These are phyloP conservation scores for Brachypteracias leptosomus DNA, from an alignment of 2,113 vertebrate genomes.

Conservation along the genomic window DNA sequence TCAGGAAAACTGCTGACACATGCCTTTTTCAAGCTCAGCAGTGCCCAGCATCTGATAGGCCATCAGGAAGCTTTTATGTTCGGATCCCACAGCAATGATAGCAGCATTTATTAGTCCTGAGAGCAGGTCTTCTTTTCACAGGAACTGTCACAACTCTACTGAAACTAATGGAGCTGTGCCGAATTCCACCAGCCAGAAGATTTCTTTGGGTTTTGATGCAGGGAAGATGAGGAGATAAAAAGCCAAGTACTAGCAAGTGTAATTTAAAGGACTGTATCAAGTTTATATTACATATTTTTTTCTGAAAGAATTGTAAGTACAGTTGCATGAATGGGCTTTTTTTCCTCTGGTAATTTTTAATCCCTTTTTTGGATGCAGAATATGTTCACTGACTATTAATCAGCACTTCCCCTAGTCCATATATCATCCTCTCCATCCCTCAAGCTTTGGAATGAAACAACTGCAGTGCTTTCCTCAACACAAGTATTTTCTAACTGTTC, in stretches of 20 bases:
- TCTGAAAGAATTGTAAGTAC: not conserved
- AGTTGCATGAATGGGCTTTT: not conserved
- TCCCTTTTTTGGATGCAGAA: not conserved
- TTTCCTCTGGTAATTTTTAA: not conserved
- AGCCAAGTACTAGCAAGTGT: not conserved
- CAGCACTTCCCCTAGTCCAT: rapidly evolving
- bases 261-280: not conserved
- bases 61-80: not conserved
- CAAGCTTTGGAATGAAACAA: not conserved
- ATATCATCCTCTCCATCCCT: not conserved
- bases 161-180: not conserved
- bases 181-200: not conserved
- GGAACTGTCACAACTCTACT: not conserved
- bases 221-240: not conserved
- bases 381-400: not conserved
- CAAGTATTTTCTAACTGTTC: not conserved
- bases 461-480: not conserved
- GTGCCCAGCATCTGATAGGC: not conserved
- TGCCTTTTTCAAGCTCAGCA: not conserved
- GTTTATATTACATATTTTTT: not conserved
- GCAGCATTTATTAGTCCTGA: not conserved
- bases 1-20: not conserved
- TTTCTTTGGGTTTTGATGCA: not conserved
- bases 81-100: not conserved
- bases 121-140: not conserved